phyloP scores from a whole-genome alignment of 1,140 invertebrate species.

The Cylas formicarius region DNA sequence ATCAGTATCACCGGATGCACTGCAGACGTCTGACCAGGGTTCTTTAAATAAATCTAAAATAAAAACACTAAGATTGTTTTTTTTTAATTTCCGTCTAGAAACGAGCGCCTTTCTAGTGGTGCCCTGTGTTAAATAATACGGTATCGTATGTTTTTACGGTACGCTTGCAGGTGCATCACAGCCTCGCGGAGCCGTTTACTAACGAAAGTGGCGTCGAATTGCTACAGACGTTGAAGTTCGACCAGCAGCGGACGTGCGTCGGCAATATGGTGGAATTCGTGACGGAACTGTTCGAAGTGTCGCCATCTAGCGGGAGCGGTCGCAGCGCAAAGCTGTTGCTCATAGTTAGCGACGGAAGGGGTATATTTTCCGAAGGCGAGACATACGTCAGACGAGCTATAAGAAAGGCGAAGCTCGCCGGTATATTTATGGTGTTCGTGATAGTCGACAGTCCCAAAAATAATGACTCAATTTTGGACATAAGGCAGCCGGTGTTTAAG shows the following conservation, averaged over 20 bases:
- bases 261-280: constrained; percentile 72
- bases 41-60: too few species aligned
- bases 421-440: constrained; percentile 91
- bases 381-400: constrained; percentile 71
- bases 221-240: constrained; percentile 70
- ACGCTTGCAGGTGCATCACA: constrained; percentile 82
- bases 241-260: constrained; percentile 74
- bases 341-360: constrained; percentile 90
- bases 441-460: constrained; percentile 90
- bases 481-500: constrained; percentile 68
- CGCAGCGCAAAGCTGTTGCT: constrained; percentile 78
- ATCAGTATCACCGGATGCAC: too few species aligned
- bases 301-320: constrained; percentile 20
- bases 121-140: too few species aligned
- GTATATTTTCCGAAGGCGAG: constrained; percentile 84
- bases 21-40: too few species aligned
- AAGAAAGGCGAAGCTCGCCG: constrained; percentile 65
- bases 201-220: constrained; percentile 73
- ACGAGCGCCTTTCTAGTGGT: too few species aligned
- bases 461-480: constrained; percentile 91
- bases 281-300: constrained; percentile 58
- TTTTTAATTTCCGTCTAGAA: too few species aligned
- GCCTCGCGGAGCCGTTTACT: constrained; percentile 78
- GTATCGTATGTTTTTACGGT: too few species aligned
- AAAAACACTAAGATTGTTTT: too few species aligned